Evolutionary conservation across 2,113 vertebrate genomes (phyloP), one percentile per base, ranked within the genome.

Genomic region (Ascaphus truei): DNA sequence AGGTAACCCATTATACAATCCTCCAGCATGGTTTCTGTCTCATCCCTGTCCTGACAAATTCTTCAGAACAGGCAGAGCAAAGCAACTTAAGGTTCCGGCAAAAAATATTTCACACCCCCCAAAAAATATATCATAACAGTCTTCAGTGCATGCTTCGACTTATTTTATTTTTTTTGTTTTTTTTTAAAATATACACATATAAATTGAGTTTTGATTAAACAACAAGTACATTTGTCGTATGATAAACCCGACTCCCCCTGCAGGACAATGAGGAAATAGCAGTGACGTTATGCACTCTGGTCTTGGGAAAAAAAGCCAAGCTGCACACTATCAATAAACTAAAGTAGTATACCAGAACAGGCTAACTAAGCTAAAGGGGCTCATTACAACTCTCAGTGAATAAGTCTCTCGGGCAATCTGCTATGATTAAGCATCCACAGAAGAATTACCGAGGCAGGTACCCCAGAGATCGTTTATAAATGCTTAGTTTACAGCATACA

Each of bases 401-500:
- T 27, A 41, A 23, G 47, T 61, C 34, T 51, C 66, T 29, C 18
- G 45, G 56, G 55, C 33, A 31, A 39, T 61, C 25, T 41, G 56
- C 8, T 51, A 61, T 51, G 31, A 71, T 60, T 69, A 59, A 36
- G 45, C 30, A 41, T 52, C 25, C 47, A 41, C 33, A 52, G 5
- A 71, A 68, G 45, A 60, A 37, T 41, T 61, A 61, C 31, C 39
- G 67, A 29, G 43, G 57, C 26, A 25, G 25, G 16, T 51, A 50
- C 45, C 48, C 56, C 22, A 30, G 66, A 68, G 41, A 41, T 52
- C 23, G 29, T 3, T 52, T 61, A 34, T 39, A 61, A 61, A 71
- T 61, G 67, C 57, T 39, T n/a, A 37, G 23, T 61, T 61, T 58
- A 71, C 20, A 52, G 57, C 58, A 52, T 41, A 33, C 4, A 61